A percentile compares a stretch with the other conserved stretches of the same genome.
Evolutionary conservation across 1,140 invertebrate species (phyloP).

Genomic region (Drosophila leontia): DNA sequence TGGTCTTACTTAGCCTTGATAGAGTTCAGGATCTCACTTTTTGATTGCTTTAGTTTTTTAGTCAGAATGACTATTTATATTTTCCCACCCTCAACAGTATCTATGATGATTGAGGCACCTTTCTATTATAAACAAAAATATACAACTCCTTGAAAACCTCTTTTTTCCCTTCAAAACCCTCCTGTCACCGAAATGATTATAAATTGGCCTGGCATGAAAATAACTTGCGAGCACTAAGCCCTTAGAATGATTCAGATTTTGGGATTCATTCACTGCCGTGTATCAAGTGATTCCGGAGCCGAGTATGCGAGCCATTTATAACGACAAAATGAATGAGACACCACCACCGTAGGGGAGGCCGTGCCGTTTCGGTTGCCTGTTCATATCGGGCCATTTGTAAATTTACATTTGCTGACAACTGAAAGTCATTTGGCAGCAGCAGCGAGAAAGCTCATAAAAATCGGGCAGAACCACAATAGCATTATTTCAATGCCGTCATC

Average conservation of each 20-base stretch:
- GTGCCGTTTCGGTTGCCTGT: conserved; percentile 1
- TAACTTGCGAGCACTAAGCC: conserved; percentile 8
- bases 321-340: conserved; percentile 11
- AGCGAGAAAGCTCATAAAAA: conserved; percentile 50
- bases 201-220: conserved; percentile 21
- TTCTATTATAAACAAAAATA: background rate
- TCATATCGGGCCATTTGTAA: conserved; percentile 57
- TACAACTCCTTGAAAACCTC: background rate
- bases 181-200: conserved; percentile 26
- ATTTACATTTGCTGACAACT: conserved; percentile 56
- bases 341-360: background rate
- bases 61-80: background rate
- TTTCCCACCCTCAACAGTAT: background rate
- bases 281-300: conserved; percentile 31
- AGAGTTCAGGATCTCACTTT: background rate
- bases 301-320: conserved; percentile 37
- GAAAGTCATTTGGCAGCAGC: conserved; percentile 58
- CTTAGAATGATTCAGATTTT: conserved; percentile 23
- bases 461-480: conserved; percentile 27
- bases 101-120: background rate
- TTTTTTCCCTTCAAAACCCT: background rate
- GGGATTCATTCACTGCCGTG: conserved; percentile 17
- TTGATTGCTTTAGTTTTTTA: too few relatives aligned
- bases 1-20: background rate
- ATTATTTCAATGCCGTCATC: conserved; percentile 64